phyloP scores from a whole-genome alignment of 2,888 invertebrate genomes.

The Polymixis flavicincta region DNA sequence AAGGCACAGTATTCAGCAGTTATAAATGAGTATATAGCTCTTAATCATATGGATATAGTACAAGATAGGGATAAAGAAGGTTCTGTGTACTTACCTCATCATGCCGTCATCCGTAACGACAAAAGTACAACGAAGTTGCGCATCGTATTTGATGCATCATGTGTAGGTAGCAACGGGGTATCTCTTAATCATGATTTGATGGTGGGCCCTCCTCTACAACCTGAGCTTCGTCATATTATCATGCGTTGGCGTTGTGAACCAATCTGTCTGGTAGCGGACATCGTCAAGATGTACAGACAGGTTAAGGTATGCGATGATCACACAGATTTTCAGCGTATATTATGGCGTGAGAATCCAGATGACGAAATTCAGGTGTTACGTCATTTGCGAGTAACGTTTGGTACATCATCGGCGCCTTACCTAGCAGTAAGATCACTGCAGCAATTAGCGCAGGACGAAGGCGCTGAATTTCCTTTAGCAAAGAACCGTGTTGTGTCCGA shows the following conservation, averaged over 20 bases:
- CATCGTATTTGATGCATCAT: slow-evolving; percentile 10
- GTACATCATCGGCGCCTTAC: slow-evolving; percentile 10
- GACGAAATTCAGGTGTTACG: slow-evolving; percentile 20
- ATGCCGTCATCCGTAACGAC: slow-evolving; percentile 12
- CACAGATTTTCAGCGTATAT: slow-evolving; percentile 19
- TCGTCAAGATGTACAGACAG: slow-evolving; percentile 20
- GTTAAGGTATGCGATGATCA: slow-evolving; percentile 13
- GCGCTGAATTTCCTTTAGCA: slow-evolving; percentile 15
- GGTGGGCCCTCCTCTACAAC: slow-evolving; percentile 27
- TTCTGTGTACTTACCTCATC: slow-evolving; percentile 8
- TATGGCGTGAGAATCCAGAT: slow-evolving; percentile 24
- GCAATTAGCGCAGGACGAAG: slow-evolving; percentile 12
- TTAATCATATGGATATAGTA: slow-evolving; percentile 19
- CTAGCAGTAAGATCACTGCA: slow-evolving; percentile 3
- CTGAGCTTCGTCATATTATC: slow-evolving; percentile 22
- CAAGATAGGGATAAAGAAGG: slow-evolving; percentile 12
- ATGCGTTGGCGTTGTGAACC: slow-evolving; percentile 30
- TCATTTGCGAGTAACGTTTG: slow-evolving; percentile 18
- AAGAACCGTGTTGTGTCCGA: slow-evolving; percentile 2
- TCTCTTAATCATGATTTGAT: slow-evolving; percentile 19
- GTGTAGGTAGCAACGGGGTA: slow-evolving; percentile 9
- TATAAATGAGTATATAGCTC: slow-evolving; percentile 15
- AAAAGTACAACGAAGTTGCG: slow-evolving; percentile 21
- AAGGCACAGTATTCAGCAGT: slow-evolving; percentile 18
- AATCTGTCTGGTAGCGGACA: slow-evolving; percentile 14